Evolutionary conservation across 2,113 vertebrate genomes (phyloP), one percentile per base, ranked within the genome.

Genomic region (Anser brachyrhynchus): DNA sequence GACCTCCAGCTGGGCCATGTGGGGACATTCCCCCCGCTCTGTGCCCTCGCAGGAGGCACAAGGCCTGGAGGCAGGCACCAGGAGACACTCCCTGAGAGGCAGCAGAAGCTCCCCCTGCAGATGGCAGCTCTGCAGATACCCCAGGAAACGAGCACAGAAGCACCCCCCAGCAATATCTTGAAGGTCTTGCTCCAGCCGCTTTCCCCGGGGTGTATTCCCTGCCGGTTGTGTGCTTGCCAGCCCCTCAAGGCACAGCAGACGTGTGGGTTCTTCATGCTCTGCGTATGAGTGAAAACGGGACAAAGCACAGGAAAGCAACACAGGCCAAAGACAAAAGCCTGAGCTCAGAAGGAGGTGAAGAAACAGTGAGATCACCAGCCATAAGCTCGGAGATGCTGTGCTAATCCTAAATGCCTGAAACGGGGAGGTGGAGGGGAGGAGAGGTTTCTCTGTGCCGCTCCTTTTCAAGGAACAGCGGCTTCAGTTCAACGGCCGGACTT

Each of bases 1-100:
- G n/a, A n/a, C 87, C 84, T 65, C 43, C 58, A 79, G 23, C 74
- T 65, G 78, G 43, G 37, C 70, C 0, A 0, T 51, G 49, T 72
- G 41, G n/a, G 49, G 21, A 15, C 5, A 3, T 31, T 18, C 31
- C 14, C 51, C 39, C 8, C 2, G 37, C 22, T 52, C 46, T 21
- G 49, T 3, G 3, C 5, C 10, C 37, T 14, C 4, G 13, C 1
- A 2, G 41, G 37, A 79, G 66, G 26, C 43, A 85, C 44, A 64
- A 67, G 49, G 35, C 29, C 71, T 37, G 58, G 25, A 9, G 28
- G 49, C 74, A 72, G 26, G 44, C 0, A 4, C 26, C 0, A 1
- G 28, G 35, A 1, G 3, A 20, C 18, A 4, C 72, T 66, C 33
- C 0, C 2, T 6, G 31, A 4, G 3, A 8, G 5, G 51, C 2